These are phyloP conservation scores for Indicator maculatus DNA, from an alignment of 2,113 vertebrate genomes.

Conservation along the genomic window DNA sequence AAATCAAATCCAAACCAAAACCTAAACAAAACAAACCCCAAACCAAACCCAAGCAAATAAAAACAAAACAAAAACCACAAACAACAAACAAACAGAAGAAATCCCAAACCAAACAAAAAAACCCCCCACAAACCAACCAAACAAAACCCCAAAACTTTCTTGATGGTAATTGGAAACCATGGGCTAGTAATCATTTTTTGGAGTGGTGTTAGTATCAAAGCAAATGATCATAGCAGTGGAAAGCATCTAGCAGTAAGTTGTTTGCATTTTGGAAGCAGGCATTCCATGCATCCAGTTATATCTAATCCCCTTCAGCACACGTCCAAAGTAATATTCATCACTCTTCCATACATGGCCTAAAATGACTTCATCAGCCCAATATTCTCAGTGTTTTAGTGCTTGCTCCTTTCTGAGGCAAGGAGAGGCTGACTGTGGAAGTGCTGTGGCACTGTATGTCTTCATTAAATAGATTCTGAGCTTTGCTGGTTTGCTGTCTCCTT, in stretches of 20 bases:
- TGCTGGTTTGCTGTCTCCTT: not conserved
- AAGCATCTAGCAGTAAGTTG: not conserved
- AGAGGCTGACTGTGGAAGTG: not conserved
- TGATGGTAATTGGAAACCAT: not conserved
- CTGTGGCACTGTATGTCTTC: not conserved
- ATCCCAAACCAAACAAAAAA: no score
- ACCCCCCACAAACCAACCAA: no score
- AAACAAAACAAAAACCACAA: no score
- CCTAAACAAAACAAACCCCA: no score
- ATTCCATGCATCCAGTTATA: not conserved
- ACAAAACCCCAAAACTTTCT: not conserved
- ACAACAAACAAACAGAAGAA: not conserved
- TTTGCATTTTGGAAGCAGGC: not conserved
- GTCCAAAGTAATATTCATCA: not conserved
- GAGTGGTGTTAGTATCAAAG: not conserved
- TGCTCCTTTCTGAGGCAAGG: not conserved
- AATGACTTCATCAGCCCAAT: not conserved
- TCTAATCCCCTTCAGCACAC: not conserved
- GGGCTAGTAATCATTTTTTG: not conserved
- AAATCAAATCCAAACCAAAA: no score
- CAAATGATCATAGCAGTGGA: not conserved
- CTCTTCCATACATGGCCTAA: not conserved
- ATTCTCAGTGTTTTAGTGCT: not conserved
- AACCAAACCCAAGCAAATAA: no score
- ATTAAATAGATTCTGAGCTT: conserved; percentile 10